Conservation (phyloP, 2,888 invertebrate species). For the Mycalesis mineus region DNA sequence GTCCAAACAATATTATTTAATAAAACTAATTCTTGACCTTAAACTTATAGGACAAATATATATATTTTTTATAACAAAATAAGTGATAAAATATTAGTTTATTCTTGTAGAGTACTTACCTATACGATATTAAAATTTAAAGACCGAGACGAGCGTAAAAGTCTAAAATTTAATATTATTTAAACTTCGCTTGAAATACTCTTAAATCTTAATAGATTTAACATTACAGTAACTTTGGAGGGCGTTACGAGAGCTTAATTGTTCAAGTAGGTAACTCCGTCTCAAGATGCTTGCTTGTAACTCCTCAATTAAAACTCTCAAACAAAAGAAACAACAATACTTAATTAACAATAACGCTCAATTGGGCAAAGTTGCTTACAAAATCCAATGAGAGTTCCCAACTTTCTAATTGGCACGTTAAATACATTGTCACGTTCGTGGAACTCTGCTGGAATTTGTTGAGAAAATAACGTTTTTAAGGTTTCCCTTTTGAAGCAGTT, state of each 20-base stretch:
- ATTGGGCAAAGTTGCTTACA: conserved; percentile 42
- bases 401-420: conserved; percentile 22
- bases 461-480: background rate
- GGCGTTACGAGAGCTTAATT: conserved; percentile 36
- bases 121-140: no score
- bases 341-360: conserved; percentile 53
- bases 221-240: conserved; percentile 29
- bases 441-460: background rate
- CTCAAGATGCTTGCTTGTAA: conserved; percentile 43
- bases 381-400: conserved; percentile 39
- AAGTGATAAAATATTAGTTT: no score
- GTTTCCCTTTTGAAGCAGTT: no score
- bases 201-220: conserved; percentile 13
- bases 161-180: background rate
- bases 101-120: no score
- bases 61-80: no score
- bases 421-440: conserved; percentile 19
- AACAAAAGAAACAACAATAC: conserved; percentile 57
- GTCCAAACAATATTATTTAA: no score
- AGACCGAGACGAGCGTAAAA: no score
- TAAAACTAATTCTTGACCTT: no score
- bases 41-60: no score
- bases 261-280: conserved; percentile 44
- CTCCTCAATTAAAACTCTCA: conserved; percentile 61
- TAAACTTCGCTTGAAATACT: background rate